Evolutionary conservation across 2,888 invertebrate genomes (phyloP).

Genomic region (Sericinus montela): DNA sequence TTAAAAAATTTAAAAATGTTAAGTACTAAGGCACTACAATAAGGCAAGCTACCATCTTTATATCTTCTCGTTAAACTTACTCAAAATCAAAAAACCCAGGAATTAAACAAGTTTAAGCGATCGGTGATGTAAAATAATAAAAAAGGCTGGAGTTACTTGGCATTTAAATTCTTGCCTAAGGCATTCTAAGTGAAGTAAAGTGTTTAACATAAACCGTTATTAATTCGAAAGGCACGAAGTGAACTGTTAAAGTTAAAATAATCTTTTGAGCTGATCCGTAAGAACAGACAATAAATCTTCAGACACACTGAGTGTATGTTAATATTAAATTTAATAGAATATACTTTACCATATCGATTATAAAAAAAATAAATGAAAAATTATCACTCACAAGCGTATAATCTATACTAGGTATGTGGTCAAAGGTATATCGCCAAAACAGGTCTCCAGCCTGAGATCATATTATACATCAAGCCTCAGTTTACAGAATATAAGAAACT

Average conservation of each 20-base stretch:
- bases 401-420: too few species aligned
- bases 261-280: constrained; percentile 11
- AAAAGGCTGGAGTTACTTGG: background rate
- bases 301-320: constrained; percentile 2
- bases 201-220: constrained; percentile 14
- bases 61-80: too few species aligned
- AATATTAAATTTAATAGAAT: background rate
- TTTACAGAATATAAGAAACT: too few species aligned
- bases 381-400: too few species aligned
- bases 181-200: background rate
- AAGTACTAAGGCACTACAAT: too few species aligned
- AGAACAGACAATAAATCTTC: background rate
- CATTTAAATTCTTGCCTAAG: constrained; percentile 11
- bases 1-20: too few species aligned
- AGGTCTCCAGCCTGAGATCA: too few species aligned
- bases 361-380: too few species aligned
- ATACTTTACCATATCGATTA: too few species aligned
- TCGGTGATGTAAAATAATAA: background rate
- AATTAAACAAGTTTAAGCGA: background rate
- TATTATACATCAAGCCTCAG: too few species aligned
- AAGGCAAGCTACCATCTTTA: too few species aligned
- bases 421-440: too few species aligned
- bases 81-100: constrained; percentile 12
- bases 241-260: constrained; percentile 19
- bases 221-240: constrained; percentile 17